Conservation (phyloP, 1,140 invertebrate genomes). For the Danaus plexippus region DNA sequence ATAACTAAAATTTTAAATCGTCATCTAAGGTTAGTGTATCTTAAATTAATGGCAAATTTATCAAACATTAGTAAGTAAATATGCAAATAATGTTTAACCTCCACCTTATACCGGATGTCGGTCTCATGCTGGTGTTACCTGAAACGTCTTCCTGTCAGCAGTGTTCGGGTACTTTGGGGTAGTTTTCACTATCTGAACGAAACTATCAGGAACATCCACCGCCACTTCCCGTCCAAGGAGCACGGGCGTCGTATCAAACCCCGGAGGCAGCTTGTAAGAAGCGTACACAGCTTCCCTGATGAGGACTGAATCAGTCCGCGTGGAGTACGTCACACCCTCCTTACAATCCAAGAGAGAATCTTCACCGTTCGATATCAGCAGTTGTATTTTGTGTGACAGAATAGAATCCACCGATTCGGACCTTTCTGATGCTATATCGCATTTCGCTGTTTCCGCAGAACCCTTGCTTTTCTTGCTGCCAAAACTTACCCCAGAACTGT, state of each 20-base stretch:
- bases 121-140: constrained; percentile 51
- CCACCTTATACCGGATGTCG: too few relatives aligned
- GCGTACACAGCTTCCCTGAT: constrained; percentile 65
- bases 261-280: constrained; percentile 56
- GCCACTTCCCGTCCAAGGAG: constrained; percentile 78
- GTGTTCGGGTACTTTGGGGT: constrained; percentile 82
- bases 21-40: too few relatives aligned
- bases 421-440: constrained; percentile 48
- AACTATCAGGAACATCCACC: constrained; percentile 83
- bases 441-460: constrained; percentile 67
- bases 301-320: constrained; percentile 63
- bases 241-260: constrained; percentile 65
- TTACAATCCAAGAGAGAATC: constrained; percentile 66
- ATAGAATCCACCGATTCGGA: constrained; percentile 53
- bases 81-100: too few relatives aligned
- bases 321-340: constrained; percentile 60
- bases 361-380: constrained; percentile 65
- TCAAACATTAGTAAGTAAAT: too few relatives aligned
- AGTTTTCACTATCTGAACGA: constrained; percentile 81
- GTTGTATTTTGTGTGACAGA: constrained; percentile 56
- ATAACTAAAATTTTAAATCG: too few relatives aligned
- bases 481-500: constrained; percentile 68
- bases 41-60: too few relatives aligned
- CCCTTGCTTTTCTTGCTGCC: constrained; percentile 72
- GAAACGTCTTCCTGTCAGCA: constrained; percentile 64